These are phyloP conservation scores for Lamellibrachia columna DNA, from an alignment of 2,888 invertebrate genomes.

Conservation along the genomic window DNA sequence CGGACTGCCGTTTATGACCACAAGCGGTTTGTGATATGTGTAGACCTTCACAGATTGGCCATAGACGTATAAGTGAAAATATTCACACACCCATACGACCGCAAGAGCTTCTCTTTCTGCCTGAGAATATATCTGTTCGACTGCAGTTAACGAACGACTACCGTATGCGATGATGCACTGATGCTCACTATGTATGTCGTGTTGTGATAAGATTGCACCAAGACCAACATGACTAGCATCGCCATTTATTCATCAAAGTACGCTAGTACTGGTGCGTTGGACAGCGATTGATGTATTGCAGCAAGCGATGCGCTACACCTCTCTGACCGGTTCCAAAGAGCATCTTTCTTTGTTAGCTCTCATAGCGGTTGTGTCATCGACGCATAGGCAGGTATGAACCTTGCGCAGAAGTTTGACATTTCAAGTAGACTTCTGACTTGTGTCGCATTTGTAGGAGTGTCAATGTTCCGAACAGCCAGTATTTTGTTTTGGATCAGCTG, in stretches of 20 bases:
- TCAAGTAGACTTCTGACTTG: slow-evolving; percentile 23
- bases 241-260: background rate
- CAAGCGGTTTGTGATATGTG: slow-evolving; percentile 51
- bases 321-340: slow-evolving; percentile 37
- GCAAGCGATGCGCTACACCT: slow-evolving; percentile 38
- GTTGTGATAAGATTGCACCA: background rate
- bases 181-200: too few species aligned
- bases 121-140: slow-evolving; percentile 47
- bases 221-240: slow-evolving; percentile 47
- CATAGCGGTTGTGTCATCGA: slow-evolving; percentile 41
- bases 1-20: slow-evolving; percentile 44
- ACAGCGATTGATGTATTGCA: slow-evolving; percentile 38
- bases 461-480: too few species aligned
- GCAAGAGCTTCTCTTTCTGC: slow-evolving; percentile 46
- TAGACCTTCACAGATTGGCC: slow-evolving; percentile 37
- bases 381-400: background rate
- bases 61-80: too few species aligned
- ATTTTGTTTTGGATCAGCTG: too few species aligned
- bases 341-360: slow-evolving; percentile 39
- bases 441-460: too few species aligned
- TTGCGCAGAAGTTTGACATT: background rate
- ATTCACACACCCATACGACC: slow-evolving; percentile 46
- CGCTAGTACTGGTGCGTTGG: slow-evolving; percentile 28
- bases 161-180: slow-evolving; percentile 19
- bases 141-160: slow-evolving; percentile 43